Evolutionary conservation across 2,797 vertebrate genomes (phyloP).

Genomic region (Odontamblyopus lacepedii): DNA sequence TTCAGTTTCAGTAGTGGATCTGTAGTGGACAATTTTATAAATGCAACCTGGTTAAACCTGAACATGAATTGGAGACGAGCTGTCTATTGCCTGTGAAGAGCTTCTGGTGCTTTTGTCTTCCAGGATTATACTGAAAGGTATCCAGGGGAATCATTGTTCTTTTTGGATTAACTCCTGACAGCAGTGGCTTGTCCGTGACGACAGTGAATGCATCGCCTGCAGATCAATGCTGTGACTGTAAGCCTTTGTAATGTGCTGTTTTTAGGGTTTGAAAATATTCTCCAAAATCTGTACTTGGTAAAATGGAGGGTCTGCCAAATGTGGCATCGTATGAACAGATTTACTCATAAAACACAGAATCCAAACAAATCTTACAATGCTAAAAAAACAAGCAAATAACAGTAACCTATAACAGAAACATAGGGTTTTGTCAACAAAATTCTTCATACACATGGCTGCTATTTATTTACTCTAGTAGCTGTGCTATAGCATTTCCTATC

Average conservation of each 20-base stretch:
- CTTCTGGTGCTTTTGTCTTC: not conserved
- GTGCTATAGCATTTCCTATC: not conserved
- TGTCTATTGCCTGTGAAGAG: not conserved
- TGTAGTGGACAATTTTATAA: not conserved
- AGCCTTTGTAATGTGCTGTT: not conserved
- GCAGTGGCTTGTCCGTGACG: not conserved
- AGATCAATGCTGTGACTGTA: not conserved
- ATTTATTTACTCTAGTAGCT: not conserved
- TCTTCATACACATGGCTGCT: too few relatives aligned
- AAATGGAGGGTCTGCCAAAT: not conserved
- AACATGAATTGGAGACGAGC: not conserved
- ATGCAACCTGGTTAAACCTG: not conserved
- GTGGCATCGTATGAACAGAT: not conserved
- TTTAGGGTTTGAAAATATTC: not conserved
- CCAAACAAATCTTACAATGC: too few relatives aligned
- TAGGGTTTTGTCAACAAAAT: too few relatives aligned
- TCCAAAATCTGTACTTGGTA: not conserved
- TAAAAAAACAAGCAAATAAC: not conserved
- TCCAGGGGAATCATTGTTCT: constrained; percentile 6
- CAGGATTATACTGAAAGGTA: constrained; percentile 1
- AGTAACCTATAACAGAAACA: too few relatives aligned
- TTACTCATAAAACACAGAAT: not conserved
- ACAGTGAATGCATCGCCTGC: not conserved
- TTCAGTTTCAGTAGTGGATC: not conserved
- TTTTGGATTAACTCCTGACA: not conserved